phyloP scores from a whole-genome alignment of 2,888 invertebrate genomes.

The Lysandra bellargus region DNA sequence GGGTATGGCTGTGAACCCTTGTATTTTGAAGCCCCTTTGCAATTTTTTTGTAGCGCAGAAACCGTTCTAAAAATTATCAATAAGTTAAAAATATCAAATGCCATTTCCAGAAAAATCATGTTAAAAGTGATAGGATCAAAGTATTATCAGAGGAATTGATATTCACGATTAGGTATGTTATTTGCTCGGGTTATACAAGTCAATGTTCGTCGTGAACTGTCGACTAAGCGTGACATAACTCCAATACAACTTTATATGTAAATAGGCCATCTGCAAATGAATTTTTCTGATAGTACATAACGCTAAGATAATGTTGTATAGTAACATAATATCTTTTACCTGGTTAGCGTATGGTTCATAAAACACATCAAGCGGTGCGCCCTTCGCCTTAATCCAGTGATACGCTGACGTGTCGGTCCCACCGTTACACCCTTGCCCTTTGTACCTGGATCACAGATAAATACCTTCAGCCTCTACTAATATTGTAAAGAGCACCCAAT shows the following conservation, averaged over 20 bases:
- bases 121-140: no score
- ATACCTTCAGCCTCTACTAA: background rate
- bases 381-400: background rate
- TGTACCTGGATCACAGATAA: background rate
- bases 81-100: background rate
- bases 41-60: background rate
- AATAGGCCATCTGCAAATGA: no score
- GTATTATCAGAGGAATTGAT: no score
- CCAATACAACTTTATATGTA: no score
- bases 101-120: no score
- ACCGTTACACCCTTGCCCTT: background rate
- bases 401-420: background rate
- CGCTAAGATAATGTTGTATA: no score
- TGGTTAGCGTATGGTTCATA: constrained; percentile 10
- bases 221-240: no score
- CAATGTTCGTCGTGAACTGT: no score
- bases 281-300: no score
- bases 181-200: no score
- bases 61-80: constrained; percentile 3
- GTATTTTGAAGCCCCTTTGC: background rate
- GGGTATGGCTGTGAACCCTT: background rate
- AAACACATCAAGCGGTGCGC: background rate
- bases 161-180: no score
- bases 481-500: no score
- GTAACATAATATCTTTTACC: background rate